Conservation (phyloP, 2,113 vertebrate genomes). For the Lynx canadensis region DNA sequence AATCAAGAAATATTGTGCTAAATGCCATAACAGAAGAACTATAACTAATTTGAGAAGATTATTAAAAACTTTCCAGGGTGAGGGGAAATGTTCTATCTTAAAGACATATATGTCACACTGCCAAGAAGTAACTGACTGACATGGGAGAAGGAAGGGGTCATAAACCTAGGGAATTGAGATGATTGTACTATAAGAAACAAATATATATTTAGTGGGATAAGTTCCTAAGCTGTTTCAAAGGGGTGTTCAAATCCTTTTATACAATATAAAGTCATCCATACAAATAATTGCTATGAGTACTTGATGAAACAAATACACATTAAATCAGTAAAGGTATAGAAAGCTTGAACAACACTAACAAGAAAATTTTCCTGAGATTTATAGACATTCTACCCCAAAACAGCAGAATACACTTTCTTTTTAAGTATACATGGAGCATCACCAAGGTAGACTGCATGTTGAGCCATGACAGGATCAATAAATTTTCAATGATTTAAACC, state of each 20-base stretch:
- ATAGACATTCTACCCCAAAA: neutral
- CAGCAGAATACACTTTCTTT: neutral
- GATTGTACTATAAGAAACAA: neutral
- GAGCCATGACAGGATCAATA: constrained; percentile 59
- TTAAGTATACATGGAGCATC: neutral
- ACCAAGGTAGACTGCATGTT: neutral
- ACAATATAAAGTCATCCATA: constrained; percentile 9
- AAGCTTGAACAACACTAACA: neutral
- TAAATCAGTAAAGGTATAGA: constrained; percentile 40
- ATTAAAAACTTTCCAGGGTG: neutral
- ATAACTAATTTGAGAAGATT: neutral
- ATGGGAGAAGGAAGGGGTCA: neutral
- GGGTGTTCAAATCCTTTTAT: neutral
- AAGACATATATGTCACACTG: neutral
- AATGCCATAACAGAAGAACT: neutral
- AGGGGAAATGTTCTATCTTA: neutral
- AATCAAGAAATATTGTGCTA: neutral
- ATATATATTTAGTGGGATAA: neutral
- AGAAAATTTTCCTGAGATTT: constrained; percentile 22
- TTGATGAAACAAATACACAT: neutral
- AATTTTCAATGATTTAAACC: constrained; percentile 56
- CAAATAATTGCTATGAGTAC: neutral
- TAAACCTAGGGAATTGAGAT: neutral
- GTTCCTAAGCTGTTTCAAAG: neutral
- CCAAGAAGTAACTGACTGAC: neutral